Percentiles rank a stretch among this genome's conserved stretches.
These are phyloP conservation scores for Pantherophis guttatus DNA, from an alignment of 2,113 vertebrate species.

Conservation along the genomic window DNA sequence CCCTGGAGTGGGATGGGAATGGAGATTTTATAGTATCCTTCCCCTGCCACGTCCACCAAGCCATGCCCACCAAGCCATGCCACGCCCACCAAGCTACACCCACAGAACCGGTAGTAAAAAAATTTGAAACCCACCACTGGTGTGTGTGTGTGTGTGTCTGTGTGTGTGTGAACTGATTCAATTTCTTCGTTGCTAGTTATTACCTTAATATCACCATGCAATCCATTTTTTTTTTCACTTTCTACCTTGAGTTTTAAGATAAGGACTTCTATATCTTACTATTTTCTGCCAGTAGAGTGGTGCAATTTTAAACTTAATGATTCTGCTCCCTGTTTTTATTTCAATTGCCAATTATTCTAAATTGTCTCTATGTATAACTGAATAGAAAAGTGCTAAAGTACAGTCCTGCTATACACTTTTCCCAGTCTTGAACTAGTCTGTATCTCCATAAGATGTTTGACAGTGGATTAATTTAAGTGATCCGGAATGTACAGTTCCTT, in stretches of 20 bases:
- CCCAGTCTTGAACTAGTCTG: background rate
- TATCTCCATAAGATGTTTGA: background rate
- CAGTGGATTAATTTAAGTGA: background rate
- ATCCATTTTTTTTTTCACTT: background rate
- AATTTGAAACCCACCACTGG: too few species aligned
- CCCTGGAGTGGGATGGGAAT: too few species aligned
- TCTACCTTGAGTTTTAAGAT: background rate
- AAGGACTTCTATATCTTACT: background rate
- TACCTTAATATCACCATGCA: background rate
- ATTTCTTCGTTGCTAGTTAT: background rate
- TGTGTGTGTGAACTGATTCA: background rate
- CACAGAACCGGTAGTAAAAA: too few species aligned
- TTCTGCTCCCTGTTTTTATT: background rate
- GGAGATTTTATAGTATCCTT: too few species aligned
- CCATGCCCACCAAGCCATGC: too few species aligned
- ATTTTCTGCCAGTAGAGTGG: background rate
- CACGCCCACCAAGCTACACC: too few species aligned
- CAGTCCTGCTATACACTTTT: background rate
- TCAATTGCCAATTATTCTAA: background rate
- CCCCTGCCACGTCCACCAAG: too few species aligned
- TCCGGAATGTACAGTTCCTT: background rate
- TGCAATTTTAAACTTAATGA: background rate
- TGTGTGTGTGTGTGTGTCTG: rapidly evolving
- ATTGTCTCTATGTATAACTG: background rate
- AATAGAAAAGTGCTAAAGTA: background rate